Conservation (phyloP, 1,140 invertebrate species). For the Drosophila aff. region DNA sequence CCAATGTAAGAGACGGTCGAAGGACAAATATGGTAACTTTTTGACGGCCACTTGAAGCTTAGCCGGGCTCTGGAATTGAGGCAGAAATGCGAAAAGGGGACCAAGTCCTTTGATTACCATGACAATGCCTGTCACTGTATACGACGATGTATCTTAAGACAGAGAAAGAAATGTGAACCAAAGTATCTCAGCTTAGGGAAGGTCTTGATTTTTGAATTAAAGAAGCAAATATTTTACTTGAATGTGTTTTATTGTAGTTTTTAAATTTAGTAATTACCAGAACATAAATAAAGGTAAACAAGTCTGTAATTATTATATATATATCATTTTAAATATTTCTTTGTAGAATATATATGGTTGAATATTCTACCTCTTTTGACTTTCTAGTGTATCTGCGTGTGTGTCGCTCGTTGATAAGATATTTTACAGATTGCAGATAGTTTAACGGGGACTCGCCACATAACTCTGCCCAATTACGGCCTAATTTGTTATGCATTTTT, state of each 20-base stretch:
- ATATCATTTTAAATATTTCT: no score
- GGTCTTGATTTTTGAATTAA: no score
- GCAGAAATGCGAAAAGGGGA: slow-evolving; percentile 35
- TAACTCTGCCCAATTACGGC: slow-evolving; percentile 67
- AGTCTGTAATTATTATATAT: neutral
- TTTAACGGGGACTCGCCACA: slow-evolving; percentile 41
- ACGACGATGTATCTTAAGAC: slow-evolving; percentile 3
- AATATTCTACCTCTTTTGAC: no score
- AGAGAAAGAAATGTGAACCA: neutral
- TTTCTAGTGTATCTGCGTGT: slow-evolving; percentile 12
- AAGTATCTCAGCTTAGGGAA: neutral
- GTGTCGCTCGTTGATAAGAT: slow-evolving; percentile 49
- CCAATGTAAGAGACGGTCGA: slow-evolving; percentile 38
- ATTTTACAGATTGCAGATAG: slow-evolving; percentile 63
- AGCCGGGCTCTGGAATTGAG: slow-evolving; percentile 56
- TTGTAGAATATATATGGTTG: neutral
- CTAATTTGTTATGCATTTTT: slow-evolving; percentile 72
- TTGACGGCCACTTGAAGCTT: slow-evolving; percentile 68
- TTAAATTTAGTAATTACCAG: no score
- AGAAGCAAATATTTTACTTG: no score
- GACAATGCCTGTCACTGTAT: slow-evolving; percentile 51
- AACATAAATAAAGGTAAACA: no score
- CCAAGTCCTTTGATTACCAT: slow-evolving; percentile 73
- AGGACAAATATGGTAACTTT: slow-evolving; percentile 59
- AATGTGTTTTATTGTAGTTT: neutral